Conservation (phyloP, 2,888 invertebrate species). For the Abrostola tripartita region DNA sequence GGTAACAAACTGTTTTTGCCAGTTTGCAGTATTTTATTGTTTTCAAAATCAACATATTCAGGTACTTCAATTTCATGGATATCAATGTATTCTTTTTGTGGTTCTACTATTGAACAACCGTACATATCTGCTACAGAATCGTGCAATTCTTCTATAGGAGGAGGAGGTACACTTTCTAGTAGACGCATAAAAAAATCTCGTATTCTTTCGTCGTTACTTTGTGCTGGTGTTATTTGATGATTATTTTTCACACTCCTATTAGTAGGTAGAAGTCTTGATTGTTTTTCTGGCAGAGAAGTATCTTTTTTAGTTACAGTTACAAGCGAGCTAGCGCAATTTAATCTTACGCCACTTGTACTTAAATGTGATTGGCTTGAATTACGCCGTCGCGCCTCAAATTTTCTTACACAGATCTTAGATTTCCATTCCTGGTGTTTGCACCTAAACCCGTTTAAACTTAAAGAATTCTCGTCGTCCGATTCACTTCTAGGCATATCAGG, state of each 20-base stretch:
- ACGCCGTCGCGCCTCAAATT: slow-evolving; percentile 67
- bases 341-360: slow-evolving; percentile 60
- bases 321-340: slow-evolving; percentile 59
- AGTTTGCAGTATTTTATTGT: slow-evolving; percentile 62
- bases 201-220: slow-evolving; percentile 68
- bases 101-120: slow-evolving; percentile 48
- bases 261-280: slow-evolving; percentile 13
- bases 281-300: slow-evolving; percentile 59
- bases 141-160: slow-evolving; percentile 69
- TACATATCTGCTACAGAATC: slow-evolving; percentile 35
- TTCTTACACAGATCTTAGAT: slow-evolving; percentile 73
- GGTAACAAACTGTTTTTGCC: slow-evolving; percentile 55
- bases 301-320: slow-evolving; percentile 62
- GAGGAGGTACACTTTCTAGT: slow-evolving; percentile 76
- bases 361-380: slow-evolving; percentile 61
- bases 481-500: slow-evolving; percentile 84
- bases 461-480: slow-evolving; percentile 81
- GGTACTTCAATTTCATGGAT: slow-evolving; percentile 72
- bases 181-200: slow-evolving; percentile 74
- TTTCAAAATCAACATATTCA: slow-evolving; percentile 76
- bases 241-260: slow-evolving; percentile 9
- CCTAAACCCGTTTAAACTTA: slow-evolving; percentile 76
- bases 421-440: slow-evolving; percentile 79
- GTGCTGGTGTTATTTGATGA: slow-evolving; percentile 25
- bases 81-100: slow-evolving; percentile 52